phyloP scores from a whole-genome alignment of 2,888 invertebrate genomes.

The Hirtodrosophila trivittata region DNA sequence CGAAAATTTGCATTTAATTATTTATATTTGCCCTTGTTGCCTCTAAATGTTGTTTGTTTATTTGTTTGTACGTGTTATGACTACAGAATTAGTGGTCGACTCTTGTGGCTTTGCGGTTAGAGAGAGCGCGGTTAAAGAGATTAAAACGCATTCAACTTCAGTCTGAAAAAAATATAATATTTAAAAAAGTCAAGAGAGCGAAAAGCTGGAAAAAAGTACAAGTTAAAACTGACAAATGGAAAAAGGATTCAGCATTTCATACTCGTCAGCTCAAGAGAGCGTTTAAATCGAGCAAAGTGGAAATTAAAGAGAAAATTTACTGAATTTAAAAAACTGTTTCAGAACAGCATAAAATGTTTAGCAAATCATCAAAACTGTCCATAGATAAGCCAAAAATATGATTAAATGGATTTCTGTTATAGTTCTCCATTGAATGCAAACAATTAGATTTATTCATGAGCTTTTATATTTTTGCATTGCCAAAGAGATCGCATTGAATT shows the following conservation, averaged over 20 bases:
- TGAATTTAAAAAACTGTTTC: no score
- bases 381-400: no score
- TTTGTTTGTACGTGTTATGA: constrained; percentile 2
- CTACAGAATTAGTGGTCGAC: constrained; percentile 28
- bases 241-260: no score
- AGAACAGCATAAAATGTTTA: no score
- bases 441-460: constrained; percentile 61
- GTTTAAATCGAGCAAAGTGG: no score
- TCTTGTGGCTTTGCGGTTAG: constrained; percentile 12
- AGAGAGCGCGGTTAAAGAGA: neutral
- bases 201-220: no score
- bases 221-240: no score
- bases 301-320: no score
- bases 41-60: neutral
- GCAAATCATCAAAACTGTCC: no score
- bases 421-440: constrained; percentile 2
- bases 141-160: neutral
- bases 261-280: no score
- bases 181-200: no score
- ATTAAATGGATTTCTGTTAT: neutral
- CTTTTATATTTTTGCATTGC: constrained; percentile 29
- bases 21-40: constrained; percentile 35
- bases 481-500: constrained; percentile 58
- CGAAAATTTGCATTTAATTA: constrained; percentile 60
- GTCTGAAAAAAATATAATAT: no score